phyloP scores from a whole-genome alignment of 2,113 vertebrate genomes.

The Leptobrachium ailaonicum region DNA sequence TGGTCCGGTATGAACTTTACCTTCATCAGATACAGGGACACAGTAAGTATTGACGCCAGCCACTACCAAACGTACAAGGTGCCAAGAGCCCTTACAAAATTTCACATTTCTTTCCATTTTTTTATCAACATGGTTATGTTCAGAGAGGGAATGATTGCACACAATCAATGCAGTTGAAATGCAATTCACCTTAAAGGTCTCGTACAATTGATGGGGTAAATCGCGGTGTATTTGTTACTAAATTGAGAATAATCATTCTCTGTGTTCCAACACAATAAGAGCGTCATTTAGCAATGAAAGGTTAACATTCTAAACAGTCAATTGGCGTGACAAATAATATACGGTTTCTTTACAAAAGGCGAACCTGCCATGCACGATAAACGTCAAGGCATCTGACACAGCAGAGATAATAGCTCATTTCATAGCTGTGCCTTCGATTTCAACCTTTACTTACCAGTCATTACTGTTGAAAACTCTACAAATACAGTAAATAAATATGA shows the following conservation, averaged over 20 bases:
- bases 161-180: neutral
- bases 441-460: neutral
- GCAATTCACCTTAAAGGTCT: neutral
- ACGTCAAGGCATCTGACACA: neutral
- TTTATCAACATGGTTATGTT: neutral
- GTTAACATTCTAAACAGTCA: neutral
- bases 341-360: neutral
- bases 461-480: neutral
- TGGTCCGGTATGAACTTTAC: slow-evolving; percentile 75
- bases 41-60: slow-evolving; percentile 67
- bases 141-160: neutral
- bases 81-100: neutral
- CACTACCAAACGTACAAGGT: too few species aligned
- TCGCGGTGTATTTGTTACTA: neutral
- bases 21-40: slow-evolving; percentile 80
- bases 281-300: neutral
- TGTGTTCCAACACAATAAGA: neutral
- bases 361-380: neutral
- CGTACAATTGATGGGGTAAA: neutral
- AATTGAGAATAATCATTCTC: neutral
- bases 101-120: neutral
- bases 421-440: neutral
- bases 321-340: neutral
- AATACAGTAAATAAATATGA: neutral
- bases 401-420: neutral